Evolutionary conservation across 2,888 invertebrate genomes (phyloP), one percentile per base, ranked within the genome.

Genomic region (Actias luna): DNA sequence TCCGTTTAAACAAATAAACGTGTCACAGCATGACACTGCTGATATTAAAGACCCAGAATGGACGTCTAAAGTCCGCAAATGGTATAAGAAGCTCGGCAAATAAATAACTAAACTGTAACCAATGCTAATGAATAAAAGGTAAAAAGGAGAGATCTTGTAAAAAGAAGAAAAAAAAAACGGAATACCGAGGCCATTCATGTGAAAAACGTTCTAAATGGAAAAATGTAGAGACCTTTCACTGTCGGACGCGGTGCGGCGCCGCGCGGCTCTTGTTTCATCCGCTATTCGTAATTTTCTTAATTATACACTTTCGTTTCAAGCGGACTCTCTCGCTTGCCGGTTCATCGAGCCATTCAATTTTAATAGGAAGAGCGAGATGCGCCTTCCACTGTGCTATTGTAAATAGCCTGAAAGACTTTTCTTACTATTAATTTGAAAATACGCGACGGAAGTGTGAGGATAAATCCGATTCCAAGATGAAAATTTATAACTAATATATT

Each of bases 241-340:
- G 67, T 58, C 59, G 12, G 57, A 29, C 61, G 57, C n/a, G n/a
- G n/a, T n/a, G n/a, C 42, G 42, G 3, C 33, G 58, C 69, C 35
- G 61, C 22, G 60, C 63, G 63, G 72, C 73, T 78, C 79, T 77
- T 78, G 76, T 80, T 78, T 75, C 75, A 80, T 74, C 77, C 76
- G 76, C 71, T 76, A 75, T 77, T 73, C 71, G 77, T 79, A 79
- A 82, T 82, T 82, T 81, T 80, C 80, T 82, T 83, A 83, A 84
- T 84, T 83, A 80, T 78, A 79, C 79, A 74, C 76, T 79, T 69
- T 71, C 27, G 22, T n/a, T 39, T 16, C 2, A 39, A 39, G 16
- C 16, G 36, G 16, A 16, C 36, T 39, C 36, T 12, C 36, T 39
- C 14, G 36, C 36, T 46, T 3, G 22, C 22, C 46, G 22, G 22